phyloP scores from a whole-genome alignment of 1,140 invertebrate genomes.

The Sycophila sp. region DNA sequence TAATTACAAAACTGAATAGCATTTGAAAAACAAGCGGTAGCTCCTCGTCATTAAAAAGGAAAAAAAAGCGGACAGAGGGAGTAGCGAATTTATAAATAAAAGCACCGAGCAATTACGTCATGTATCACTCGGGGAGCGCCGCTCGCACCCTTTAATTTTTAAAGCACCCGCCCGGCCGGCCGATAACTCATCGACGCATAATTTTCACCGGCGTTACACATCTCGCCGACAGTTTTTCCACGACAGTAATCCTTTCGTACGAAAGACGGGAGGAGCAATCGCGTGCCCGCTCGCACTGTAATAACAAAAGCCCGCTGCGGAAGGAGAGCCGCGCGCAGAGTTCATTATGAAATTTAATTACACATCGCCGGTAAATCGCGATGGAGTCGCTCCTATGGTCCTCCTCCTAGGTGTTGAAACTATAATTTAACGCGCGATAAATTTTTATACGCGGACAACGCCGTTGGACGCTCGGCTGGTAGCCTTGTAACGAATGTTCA shows the following conservation, averaged over 20 bases:
- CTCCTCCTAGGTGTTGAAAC: slow-evolving; percentile 31
- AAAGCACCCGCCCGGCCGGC: background rate
- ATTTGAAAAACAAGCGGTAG: too few relatives aligned
- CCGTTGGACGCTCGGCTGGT: too few relatives aligned
- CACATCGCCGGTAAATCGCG: background rate
- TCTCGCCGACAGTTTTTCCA: slow-evolving; percentile 8
- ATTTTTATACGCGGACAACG: slow-evolving; percentile 32
- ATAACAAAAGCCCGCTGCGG: background rate
- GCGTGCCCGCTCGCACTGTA: background rate
- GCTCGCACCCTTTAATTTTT: slow-evolving; percentile 29
- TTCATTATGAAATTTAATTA: slow-evolving; percentile 39
- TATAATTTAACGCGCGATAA: slow-evolving; percentile 34
- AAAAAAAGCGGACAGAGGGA: background rate
- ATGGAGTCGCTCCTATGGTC: background rate
- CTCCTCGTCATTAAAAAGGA: too few relatives aligned
- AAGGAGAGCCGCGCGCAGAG: slow-evolving; percentile 1
- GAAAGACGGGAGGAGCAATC: background rate
- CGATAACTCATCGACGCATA: slow-evolving; percentile 20
- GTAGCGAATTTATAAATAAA: background rate
- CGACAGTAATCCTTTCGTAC: background rate
- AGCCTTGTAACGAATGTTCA: too few relatives aligned
- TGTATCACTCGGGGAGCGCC: slow-evolving; percentile 13
- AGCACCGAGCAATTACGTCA: slow-evolving; percentile 22
- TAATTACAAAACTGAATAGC: too few relatives aligned
- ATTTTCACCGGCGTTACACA: background rate